A percentile compares a stretch with the other conserved stretches of the same genome.
phyloP scores from a whole-genome alignment of 2,888 invertebrate genomes.

The Synergus umbraculus region DNA sequence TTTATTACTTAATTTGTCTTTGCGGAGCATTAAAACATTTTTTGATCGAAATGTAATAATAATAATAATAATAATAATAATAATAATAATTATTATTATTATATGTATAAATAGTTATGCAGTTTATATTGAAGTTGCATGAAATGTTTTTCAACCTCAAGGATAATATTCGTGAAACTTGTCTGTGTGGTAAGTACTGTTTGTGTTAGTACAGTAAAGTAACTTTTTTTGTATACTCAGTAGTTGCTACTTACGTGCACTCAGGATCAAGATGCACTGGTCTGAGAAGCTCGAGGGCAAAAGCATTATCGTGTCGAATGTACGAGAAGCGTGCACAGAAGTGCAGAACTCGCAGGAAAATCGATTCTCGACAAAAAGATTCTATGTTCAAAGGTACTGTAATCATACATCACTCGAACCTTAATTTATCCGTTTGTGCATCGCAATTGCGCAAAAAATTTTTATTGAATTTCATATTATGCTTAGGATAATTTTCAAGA shows the following conservation, averaged over 20 bases:
- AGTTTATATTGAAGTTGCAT: neutral
- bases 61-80: no score
- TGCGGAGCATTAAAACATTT: no score
- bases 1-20: no score
- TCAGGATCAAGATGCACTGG: conserved; percentile 39
- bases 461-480: no score
- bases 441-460: neutral
- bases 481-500: no score
- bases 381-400: conserved; percentile 15
- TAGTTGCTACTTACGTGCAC: conserved; percentile 38
- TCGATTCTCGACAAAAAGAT: conserved; percentile 35
- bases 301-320: conserved; percentile 37
- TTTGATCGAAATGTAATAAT: no score
- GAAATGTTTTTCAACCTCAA: conserved; percentile 6
- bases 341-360: conserved; percentile 28
- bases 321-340: conserved; percentile 39
- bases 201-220: conserved; percentile 30
- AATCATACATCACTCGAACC: conserved; percentile 8
- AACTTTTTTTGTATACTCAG: conserved; percentile 33
- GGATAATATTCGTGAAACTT: conserved; percentile 23
- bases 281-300: conserved; percentile 30
- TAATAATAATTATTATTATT: no score
- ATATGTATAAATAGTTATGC: no score
- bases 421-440: neutral
- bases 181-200: conserved; percentile 15